A percentile compares a stretch with the other conserved stretches of the same genome.
Conservation (phyloP, 2,113 vertebrate species). For the Halichoeres trimaculatus region DNA sequence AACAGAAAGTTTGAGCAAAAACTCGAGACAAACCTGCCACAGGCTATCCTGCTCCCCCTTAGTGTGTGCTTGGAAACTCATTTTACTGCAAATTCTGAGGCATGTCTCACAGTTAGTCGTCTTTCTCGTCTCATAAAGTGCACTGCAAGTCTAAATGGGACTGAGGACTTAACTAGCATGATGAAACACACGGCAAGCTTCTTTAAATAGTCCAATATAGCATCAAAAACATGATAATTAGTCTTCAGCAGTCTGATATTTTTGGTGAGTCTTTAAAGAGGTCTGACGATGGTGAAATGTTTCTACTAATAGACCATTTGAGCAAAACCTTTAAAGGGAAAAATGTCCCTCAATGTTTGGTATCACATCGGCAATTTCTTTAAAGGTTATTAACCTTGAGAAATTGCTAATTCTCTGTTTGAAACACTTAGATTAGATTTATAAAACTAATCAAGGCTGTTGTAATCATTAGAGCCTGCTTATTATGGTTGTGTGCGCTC, state of each 20-base stretch:
- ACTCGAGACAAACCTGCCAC: slow-evolving; percentile 26
- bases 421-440: neutral
- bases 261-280: slow-evolving; percentile 18
- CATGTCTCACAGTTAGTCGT: slow-evolving; percentile 9
- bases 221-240: slow-evolving; percentile 10
- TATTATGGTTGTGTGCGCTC: slow-evolving; percentile 3
- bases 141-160: neutral
- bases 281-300: slow-evolving; percentile 5
- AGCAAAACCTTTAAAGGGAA: neutral
- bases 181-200: slow-evolving; percentile 1
- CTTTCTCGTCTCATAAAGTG: neutral
- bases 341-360: neutral
- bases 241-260: slow-evolving; percentile 15
- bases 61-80: neutral
- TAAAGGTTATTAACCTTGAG: slow-evolving; percentile 4
- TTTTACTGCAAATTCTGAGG: slow-evolving; percentile 29
- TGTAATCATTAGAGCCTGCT: neutral
- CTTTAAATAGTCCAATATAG: slow-evolving; percentile 15
- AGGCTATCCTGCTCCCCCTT: neutral
- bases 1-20: neutral
- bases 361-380: neutral
- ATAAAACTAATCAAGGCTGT: slow-evolving; percentile 3
- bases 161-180: slow-evolving; percentile 7
- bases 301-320: neutral
- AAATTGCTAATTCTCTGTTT: neutral